Evolutionary conservation across 2,888 invertebrate genomes (phyloP).

Genomic region (Calameuta filiformis): DNA sequence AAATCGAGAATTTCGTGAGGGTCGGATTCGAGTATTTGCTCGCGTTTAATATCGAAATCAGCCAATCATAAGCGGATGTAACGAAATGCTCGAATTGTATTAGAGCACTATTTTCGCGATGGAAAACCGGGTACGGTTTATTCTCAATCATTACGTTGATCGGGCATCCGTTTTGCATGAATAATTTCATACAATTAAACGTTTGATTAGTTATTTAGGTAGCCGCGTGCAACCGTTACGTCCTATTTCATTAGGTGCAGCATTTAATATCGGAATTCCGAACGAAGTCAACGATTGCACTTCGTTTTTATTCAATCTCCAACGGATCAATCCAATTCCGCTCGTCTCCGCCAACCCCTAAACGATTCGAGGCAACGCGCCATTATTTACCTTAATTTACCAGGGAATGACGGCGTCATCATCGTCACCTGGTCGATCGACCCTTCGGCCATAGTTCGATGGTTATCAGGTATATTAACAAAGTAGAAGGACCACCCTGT

Average conservation of each 20-base stretch:
- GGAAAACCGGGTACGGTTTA: slow-evolving; percentile 20
- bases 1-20: neutral
- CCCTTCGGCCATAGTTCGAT: neutral
- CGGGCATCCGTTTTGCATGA: slow-evolving; percentile 25
- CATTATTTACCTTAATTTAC: neutral
- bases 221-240: neutral
- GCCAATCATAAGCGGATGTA: slow-evolving; percentile 44
- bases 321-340: neutral
- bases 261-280: neutral
- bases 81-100: slow-evolving; percentile 48
- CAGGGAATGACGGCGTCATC: neutral
- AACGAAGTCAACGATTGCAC: neutral
- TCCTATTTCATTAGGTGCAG: neutral
- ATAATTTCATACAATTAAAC: slow-evolving; percentile 33
- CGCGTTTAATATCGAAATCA: slow-evolving; percentile 48
- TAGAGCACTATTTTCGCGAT: slow-evolving; percentile 9
- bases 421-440: neutral
- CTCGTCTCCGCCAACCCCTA: slow-evolving; percentile 28
- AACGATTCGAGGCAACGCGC: slow-evolving; percentile 9
- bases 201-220: slow-evolving; percentile 24
- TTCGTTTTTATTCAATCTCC: neutral
- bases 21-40: slow-evolving; percentile 25
- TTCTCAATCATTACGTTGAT: slow-evolving; percentile 34
- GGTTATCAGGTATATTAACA: neutral
- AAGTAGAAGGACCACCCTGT: neutral